These are phyloP conservation scores for Gambusia affinis DNA, from an alignment of 2,113 vertebrate species.

Conservation along the genomic window DNA sequence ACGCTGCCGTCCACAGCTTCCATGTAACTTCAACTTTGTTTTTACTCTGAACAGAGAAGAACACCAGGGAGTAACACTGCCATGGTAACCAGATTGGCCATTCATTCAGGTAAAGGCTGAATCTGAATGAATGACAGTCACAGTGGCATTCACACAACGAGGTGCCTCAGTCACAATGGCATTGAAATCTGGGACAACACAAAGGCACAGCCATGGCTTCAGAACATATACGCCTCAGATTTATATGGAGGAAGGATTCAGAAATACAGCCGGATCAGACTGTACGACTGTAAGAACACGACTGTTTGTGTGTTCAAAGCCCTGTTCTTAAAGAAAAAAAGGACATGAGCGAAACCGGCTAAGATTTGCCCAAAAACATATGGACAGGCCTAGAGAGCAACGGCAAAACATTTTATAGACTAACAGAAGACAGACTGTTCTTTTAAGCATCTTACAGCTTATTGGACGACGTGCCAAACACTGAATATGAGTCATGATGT, in stretches of 20 bases:
- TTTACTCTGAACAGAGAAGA: constrained; percentile 29
- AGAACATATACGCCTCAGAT: constrained; percentile 37
- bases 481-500: too few species aligned
- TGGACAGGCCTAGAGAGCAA: too few species aligned
- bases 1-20: constrained; percentile 52
- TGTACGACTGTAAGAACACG: constrained; percentile 19
- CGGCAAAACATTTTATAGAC: too few species aligned
- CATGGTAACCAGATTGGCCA: constrained; percentile 72
- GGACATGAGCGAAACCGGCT: too few species aligned
- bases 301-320: constrained; percentile 25
- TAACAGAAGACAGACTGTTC: too few species aligned
- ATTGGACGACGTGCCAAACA: too few species aligned
- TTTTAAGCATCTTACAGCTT: too few species aligned
- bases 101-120: constrained; percentile 74
- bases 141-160: constrained; percentile 59
- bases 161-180: constrained; percentile 35
- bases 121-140: constrained; percentile 79
- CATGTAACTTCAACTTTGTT: constrained; percentile 58
- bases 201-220: constrained; percentile 58
- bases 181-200: constrained; percentile 54
- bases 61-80: constrained; percentile 40
- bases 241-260: constrained; percentile 30
- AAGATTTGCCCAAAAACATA: too few species aligned
- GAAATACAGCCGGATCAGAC: constrained; percentile 28
- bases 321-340: too few species aligned